Conservation (phyloP, 2,797 vertebrate genomes). For the Gouania willdenowi region DNA sequence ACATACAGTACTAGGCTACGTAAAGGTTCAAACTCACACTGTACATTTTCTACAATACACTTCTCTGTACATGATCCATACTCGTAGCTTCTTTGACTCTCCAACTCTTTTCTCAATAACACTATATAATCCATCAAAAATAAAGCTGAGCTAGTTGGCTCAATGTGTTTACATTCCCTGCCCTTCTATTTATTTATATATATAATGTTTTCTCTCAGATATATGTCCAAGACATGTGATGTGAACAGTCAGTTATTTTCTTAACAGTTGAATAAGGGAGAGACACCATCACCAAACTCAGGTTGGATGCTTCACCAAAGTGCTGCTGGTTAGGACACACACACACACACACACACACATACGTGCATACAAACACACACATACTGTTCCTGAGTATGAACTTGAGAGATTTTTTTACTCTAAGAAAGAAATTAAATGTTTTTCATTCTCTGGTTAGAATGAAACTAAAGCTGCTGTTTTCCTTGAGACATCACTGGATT, state of each 20-base stretch:
- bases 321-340: conserved; percentile 64
- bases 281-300: conserved; percentile 22
- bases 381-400: conserved; percentile 81
- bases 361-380: conserved; percentile 38
- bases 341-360: conserved; percentile 10
- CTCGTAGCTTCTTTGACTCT: conserved; percentile 39
- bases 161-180: conserved; percentile 63
- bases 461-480: conserved; percentile 8
- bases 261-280: conserved; percentile 30
- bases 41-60: conserved; percentile 55
- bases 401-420: conserved; percentile 57
- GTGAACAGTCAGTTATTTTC: conserved; percentile 48
- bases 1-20: conserved; percentile 67
- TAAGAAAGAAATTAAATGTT: conserved; percentile 26
- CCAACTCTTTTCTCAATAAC: conserved; percentile 48
- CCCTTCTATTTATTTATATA: too few relatives aligned
- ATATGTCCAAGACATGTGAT: conserved; percentile 34
- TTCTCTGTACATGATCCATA: conserved; percentile 59
- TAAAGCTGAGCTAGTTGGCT: conserved; percentile 57
- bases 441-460: conserved; percentile 16
- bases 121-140: conserved; percentile 63
- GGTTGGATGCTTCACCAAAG: conserved; percentile 55
- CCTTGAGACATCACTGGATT: conserved; percentile 14
- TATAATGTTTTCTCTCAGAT: conserved; percentile 27
- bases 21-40: conserved; percentile 62